These are phyloP conservation scores for Clarias batrachus DNA, from an alignment of 2,113 vertebrate species.

Conservation along the genomic window DNA sequence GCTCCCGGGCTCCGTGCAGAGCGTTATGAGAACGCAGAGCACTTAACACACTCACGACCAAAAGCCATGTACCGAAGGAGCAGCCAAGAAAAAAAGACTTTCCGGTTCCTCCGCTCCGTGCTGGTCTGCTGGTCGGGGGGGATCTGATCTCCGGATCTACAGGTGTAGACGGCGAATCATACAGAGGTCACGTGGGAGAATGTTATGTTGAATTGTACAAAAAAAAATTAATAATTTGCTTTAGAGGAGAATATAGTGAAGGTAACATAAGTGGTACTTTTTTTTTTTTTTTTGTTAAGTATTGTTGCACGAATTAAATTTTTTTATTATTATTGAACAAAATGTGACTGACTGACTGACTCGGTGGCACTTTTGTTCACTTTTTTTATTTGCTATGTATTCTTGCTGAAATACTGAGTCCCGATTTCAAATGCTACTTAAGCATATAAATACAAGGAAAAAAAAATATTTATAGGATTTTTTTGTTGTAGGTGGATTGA, in stretches of 20 bases:
- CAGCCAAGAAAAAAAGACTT: slow-evolving; percentile 7
- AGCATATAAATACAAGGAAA: slow-evolving; percentile 84
- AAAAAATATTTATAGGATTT: slow-evolving; percentile 79
- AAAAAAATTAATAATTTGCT: slow-evolving; percentile 78
- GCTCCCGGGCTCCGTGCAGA: slow-evolving; percentile 28
- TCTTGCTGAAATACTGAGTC: slow-evolving; percentile 75
- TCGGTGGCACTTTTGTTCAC: slow-evolving; percentile 79
- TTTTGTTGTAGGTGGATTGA: slow-evolving; percentile 73
- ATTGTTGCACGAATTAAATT: slow-evolving; percentile 77
- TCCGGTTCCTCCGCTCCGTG: slow-evolving; percentile 15
- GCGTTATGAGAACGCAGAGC: slow-evolving; percentile 29
- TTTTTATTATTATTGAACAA: slow-evolving; percentile 69
- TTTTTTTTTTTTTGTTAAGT: slow-evolving; percentile 62
- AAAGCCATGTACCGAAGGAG: slow-evolving; percentile 46
- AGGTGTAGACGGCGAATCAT: slow-evolving; percentile 41
- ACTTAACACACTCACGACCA: slow-evolving; percentile 38
- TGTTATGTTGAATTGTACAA: slow-evolving; percentile 80
- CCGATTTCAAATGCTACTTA: slow-evolving; percentile 81
- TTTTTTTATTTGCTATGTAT: slow-evolving; percentile 70
- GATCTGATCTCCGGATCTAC: slow-evolving; percentile 21
- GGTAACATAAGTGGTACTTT: slow-evolving; percentile 81
- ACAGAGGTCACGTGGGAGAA: slow-evolving; percentile 69
- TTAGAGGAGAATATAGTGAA: slow-evolving; percentile 78
- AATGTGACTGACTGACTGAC: slow-evolving; percentile 76
- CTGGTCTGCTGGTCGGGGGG: slow-evolving; percentile 16